Evolutionary conservation across 1,140 invertebrate genomes (phyloP).

Genomic region (Chironomus striatipennis): DNA sequence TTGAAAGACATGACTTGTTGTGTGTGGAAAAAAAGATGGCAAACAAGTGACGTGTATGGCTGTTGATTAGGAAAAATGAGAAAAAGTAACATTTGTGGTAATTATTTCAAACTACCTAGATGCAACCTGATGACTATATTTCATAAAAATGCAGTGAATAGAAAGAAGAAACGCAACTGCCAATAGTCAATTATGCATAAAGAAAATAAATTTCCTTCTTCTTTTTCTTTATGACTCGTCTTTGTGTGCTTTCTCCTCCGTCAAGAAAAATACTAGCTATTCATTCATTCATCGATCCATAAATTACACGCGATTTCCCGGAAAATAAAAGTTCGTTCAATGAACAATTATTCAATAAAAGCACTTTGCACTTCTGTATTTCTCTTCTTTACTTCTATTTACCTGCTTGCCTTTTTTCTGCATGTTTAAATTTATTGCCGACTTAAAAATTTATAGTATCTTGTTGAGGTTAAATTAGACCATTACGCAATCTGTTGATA

Average conservation of each 20-base stretch:
- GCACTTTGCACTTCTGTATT: slow-evolving; percentile 12
- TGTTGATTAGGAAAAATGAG: too few species aligned
- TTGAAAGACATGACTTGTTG: not conserved
- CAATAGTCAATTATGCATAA: too few species aligned
- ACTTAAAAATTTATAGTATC: not conserved
- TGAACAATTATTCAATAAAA: not conserved
- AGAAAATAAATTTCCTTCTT: too few species aligned
- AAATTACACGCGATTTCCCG: slow-evolving; percentile 11
- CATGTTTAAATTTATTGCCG: not conserved
- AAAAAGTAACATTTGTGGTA: too few species aligned
- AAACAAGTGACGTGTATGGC: not conserved
- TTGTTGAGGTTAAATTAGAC: slow-evolving; percentile 13
- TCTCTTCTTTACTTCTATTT: not conserved
- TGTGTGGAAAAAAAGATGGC: not conserved
- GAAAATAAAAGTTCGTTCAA: not conserved
- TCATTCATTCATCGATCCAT: slow-evolving; percentile 5
- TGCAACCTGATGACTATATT: too few species aligned
- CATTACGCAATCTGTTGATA: not conserved
- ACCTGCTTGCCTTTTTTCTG: not conserved
- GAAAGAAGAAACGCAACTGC: too few species aligned
- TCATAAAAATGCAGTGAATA: too few species aligned
- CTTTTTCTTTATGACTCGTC: too few species aligned
- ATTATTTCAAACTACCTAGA: too few species aligned
- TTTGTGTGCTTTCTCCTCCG: too few species aligned
- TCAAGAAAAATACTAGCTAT: not conserved